Percentiles rank a stretch among this genome's conserved stretches.
Conservation (phyloP, 2,888 invertebrate genomes). For the Eurytoma californica region DNA sequence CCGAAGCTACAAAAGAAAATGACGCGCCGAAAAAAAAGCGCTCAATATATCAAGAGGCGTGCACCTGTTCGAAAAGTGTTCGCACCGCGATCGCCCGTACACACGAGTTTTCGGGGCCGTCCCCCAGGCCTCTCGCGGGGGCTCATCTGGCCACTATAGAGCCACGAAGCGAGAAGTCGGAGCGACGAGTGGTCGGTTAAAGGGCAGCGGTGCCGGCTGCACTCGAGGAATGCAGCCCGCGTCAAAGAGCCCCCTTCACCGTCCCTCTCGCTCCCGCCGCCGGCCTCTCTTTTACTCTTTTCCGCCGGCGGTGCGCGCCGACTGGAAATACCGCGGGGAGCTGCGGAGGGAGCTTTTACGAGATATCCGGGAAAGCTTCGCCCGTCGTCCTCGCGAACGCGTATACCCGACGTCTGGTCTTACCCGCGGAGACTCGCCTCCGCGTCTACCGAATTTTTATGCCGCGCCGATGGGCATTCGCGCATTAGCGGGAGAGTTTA, state of each 20-base stretch:
- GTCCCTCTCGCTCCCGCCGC: not conserved
- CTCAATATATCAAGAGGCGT: too few relatives aligned
- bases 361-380: slow-evolving; percentile 30
- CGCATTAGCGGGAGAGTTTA: slow-evolving; percentile 5
- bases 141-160: slow-evolving; percentile 9
- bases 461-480: not conserved
- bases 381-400: slow-evolving; percentile 9
- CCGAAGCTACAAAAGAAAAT: too few relatives aligned
- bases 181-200: slow-evolving; percentile 45
- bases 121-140: too few relatives aligned
- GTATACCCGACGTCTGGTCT: not conserved
- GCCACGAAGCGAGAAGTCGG: slow-evolving; percentile 2
- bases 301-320: not conserved
- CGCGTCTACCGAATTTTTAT: not conserved
- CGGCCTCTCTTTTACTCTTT: not conserved
- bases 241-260: slow-evolving; percentile 41
- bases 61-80: too few relatives aligned
- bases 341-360: slow-evolving; percentile 27
- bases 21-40: too few relatives aligned
- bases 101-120: too few relatives aligned
- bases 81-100: too few relatives aligned
- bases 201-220: slow-evolving; percentile 24
- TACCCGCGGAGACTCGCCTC: not conserved
- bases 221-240: slow-evolving; percentile 45
- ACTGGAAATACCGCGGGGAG: slow-evolving; percentile 25